These are phyloP conservation scores for Caradrina clavipalpis DNA, from an alignment of 2,888 invertebrate genomes.

Conservation along the genomic window DNA sequence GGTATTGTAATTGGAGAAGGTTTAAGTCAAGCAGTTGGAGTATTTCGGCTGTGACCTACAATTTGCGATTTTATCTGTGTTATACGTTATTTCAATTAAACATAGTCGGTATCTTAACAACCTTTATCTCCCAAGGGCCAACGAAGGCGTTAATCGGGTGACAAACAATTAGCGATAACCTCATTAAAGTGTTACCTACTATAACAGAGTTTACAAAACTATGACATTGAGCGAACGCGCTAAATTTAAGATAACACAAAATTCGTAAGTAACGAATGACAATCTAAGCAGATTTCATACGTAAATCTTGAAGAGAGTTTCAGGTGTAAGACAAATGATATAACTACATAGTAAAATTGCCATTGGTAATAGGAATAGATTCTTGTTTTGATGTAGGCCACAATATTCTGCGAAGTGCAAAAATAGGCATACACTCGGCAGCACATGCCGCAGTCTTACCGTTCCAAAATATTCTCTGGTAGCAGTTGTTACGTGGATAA, in stretches of 20 bases:
- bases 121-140: slow-evolving; percentile 62
- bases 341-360: not conserved
- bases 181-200: slow-evolving; percentile 72
- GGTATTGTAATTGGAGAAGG: too few species aligned
- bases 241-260: slow-evolving; percentile 20
- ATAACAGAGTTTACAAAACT: slow-evolving; percentile 51
- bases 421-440: slow-evolving; percentile 12
- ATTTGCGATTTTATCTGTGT: too few species aligned
- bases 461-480: slow-evolving; percentile 16
- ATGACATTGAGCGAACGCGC: slow-evolving; percentile 51
- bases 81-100: slow-evolving; percentile 25
- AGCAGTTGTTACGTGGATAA: slow-evolving; percentile 8
- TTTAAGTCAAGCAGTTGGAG: too few species aligned
- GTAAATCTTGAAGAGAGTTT: not conserved
- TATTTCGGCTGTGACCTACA: not conserved
- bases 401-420: slow-evolving; percentile 39
- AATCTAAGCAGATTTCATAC: too few species aligned
- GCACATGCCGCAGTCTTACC: not conserved
- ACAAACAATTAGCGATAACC: slow-evolving; percentile 77
- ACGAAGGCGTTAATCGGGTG: slow-evolving; percentile 68
- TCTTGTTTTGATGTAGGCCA: slow-evolving; percentile 43
- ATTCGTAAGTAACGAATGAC: not conserved
- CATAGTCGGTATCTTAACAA: slow-evolving; percentile 28
- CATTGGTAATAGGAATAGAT: slow-evolving; percentile 15
- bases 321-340: not conserved